These are phyloP conservation scores for Anser cygnoides DNA, from an alignment of 2,113 vertebrate genomes.

Conservation along the genomic window DNA sequence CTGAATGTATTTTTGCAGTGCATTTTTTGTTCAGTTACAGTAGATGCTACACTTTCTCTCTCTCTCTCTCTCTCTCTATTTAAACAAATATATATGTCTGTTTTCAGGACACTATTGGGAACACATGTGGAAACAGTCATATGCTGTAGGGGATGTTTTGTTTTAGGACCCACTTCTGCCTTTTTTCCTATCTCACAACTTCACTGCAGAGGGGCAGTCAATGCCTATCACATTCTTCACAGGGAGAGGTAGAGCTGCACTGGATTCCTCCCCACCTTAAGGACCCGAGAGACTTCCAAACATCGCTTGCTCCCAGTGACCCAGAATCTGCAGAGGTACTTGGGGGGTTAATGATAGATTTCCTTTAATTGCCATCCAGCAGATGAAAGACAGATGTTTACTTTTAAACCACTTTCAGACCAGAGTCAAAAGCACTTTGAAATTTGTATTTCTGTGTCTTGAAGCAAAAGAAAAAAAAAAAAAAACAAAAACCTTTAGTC, in stretches of 20 bases:
- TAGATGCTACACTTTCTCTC: not conserved
- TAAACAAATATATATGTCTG: not conserved
- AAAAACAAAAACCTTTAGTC: not conserved
- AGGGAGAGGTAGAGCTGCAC: not conserved
- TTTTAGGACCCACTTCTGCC: not conserved
- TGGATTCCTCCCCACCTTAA: not conserved
- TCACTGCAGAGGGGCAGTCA: not conserved
- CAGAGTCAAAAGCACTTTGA: slow-evolving; percentile 4
- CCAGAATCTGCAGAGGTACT: not conserved
- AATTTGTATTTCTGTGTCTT: not conserved
- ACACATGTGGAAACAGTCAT: not conserved
- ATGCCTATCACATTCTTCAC: not conserved
- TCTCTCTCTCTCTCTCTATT: not conserved
- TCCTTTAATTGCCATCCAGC: slow-evolving; percentile 6
- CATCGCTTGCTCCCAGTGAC: not conserved
- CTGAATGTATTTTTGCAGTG: not conserved
- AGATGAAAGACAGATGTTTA: slow-evolving; percentile 60
- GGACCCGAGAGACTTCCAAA: not conserved
- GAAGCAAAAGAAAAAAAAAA: not conserved
- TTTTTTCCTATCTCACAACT: not conserved
- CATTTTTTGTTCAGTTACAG: not conserved
- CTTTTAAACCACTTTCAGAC: slow-evolving; percentile 28
- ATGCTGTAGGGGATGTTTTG: not conserved
- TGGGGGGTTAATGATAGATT: slow-evolving; percentile 26
- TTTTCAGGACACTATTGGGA: not conserved